Conservation (phyloP, 2,888 invertebrate species). For the Malthinus flaveolus region DNA sequence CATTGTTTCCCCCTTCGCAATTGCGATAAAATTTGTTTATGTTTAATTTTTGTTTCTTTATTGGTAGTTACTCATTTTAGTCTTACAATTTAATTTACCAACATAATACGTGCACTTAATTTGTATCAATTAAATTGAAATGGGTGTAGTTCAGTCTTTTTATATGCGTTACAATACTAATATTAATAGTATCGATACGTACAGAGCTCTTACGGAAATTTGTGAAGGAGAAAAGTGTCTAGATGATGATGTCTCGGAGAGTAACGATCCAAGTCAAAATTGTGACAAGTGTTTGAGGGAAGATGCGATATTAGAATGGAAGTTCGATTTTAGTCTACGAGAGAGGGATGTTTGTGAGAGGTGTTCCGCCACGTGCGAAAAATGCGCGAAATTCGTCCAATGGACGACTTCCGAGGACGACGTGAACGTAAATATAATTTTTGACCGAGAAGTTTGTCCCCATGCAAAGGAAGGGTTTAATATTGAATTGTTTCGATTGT, state of each 20-base stretch:
- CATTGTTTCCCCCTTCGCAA: too few species aligned
- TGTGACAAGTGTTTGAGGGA: slow-evolving; percentile 4
- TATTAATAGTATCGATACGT: slow-evolving; percentile 9
- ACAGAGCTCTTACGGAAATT: slow-evolving; percentile 3
- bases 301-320: neutral
- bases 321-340: too few species aligned
- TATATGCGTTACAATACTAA: slow-evolving; percentile 3
- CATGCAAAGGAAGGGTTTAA: too few species aligned
- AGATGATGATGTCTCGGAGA: neutral
- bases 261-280: slow-evolving; percentile 4
- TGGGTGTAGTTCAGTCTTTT: slow-evolving; percentile 11
- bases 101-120: too few species aligned
- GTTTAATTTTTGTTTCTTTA: too few species aligned
- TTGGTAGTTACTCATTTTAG: too few species aligned
- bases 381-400: neutral
- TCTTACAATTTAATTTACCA: too few species aligned
- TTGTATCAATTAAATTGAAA: neutral
- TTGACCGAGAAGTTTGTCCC: too few species aligned
- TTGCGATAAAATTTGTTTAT: too few species aligned
- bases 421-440: too few species aligned
- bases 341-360: neutral
- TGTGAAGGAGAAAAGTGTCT: slow-evolving; percentile 8
- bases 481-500: too few species aligned
- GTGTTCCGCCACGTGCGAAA: neutral
- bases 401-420: neutral